Conservation (phyloP, 2,888 invertebrate species). For the Epinotia nisella region DNA sequence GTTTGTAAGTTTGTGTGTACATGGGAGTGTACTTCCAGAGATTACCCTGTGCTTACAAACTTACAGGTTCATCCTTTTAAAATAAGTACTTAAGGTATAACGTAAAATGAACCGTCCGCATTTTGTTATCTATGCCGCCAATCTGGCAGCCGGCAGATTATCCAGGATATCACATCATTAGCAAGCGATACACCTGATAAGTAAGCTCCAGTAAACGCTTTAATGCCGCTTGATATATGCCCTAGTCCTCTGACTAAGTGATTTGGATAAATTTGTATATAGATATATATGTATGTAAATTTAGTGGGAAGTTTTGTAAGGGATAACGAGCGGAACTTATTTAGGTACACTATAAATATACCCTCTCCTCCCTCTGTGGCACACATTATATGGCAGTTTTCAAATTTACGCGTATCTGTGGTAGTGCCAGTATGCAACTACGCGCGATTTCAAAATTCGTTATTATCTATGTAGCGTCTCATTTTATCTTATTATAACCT, state of each 20-base stretch:
- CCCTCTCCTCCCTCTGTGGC: no score
- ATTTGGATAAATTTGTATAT: constrained; percentile 42
- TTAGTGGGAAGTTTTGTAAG: background rate
- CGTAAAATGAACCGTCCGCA: constrained; percentile 23
- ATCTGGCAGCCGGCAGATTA: constrained; percentile 71
- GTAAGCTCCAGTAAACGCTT: constrained; percentile 60
- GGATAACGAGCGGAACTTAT: background rate
- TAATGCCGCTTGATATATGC: constrained; percentile 63
- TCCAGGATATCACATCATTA: constrained; percentile 74
- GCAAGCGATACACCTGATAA: constrained; percentile 77
- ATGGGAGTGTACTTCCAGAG: no score
- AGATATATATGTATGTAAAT: constrained; percentile 11
- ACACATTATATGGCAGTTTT: no score
- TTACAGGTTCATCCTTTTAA: no score
- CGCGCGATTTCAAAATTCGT: no score
- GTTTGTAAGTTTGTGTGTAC: no score
- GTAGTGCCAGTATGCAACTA: no score
- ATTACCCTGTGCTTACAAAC: no score
- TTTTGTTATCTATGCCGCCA: constrained; percentile 30
- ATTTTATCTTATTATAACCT: no score
- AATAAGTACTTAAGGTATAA: no score
- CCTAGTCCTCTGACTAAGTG: constrained; percentile 36
- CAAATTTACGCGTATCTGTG: no score
- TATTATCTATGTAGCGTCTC: no score
- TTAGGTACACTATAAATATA: background rate